These are phyloP conservation scores for Odobenus rosmarus DNA, from an alignment of 2,113 vertebrate genomes.

Conservation along the genomic window DNA sequence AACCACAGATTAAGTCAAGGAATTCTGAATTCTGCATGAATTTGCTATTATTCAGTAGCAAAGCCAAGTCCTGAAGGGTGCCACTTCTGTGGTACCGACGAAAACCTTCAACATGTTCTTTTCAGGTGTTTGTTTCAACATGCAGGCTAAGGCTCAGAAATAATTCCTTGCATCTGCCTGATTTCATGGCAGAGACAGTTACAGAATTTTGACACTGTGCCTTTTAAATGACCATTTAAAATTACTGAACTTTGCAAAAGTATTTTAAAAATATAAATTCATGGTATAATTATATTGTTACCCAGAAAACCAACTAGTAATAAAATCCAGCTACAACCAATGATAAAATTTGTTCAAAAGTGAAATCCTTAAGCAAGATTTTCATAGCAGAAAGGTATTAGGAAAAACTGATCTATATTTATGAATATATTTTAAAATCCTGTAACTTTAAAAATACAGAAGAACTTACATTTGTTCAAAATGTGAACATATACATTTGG, in stretches of 20 bases:
- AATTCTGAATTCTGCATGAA: conserved; percentile 52
- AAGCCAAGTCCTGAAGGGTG: conserved; percentile 51
- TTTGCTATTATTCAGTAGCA: conserved; percentile 44
- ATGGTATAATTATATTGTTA: conserved; percentile 37
- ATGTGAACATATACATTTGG: not conserved
- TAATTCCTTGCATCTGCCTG: conserved; percentile 21
- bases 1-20: conserved; percentile 57
- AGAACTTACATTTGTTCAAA: conserved; percentile 54
- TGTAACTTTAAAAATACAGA: conserved; percentile 33
- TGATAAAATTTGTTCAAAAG: conserved; percentile 36
- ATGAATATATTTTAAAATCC: conserved; percentile 35
- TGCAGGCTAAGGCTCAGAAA: conserved; percentile 27
- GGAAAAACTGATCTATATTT: conserved; percentile 31
- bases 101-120: conserved; percentile 46
- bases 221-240: conserved; percentile 56
- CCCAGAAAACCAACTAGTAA: conserved; percentile 20
- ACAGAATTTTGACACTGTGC: conserved; percentile 12
- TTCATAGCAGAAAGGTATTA: not conserved
- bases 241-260: conserved; percentile 49
- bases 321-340: conserved; percentile 42
- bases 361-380: conserved; percentile 31
- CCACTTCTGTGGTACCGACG: not conserved
- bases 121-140: not conserved
- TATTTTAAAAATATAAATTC: conserved; percentile 45
- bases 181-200: conserved; percentile 32